Base-by-base conservation (phyloP, 2,113 vertebrate genomes). In the Columba janthina region DNA sequence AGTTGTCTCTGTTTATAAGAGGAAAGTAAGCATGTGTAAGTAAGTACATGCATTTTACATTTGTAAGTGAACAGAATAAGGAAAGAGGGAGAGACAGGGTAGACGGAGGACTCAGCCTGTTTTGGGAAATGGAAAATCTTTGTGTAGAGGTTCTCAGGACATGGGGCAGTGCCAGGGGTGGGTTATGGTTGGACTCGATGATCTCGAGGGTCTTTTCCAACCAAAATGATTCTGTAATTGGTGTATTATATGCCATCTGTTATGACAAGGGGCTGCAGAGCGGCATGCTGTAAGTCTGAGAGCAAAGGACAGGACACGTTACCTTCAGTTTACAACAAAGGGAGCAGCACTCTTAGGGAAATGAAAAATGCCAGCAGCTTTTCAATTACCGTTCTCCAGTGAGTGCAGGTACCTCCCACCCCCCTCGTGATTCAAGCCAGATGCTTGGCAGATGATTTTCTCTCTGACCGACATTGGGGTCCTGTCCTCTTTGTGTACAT, bases 321-420 rank as follows among this genome's bases (percentile, higher is more conserved):
- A 9, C 86, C 64, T 82, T 56, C 42, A 2, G 1, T 29, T n/a
- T 53, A 4, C 48, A 38, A 9, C 4, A 5, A 54, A 44, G 46
- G 38, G 46, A 87, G 73, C 42, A 15, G 1, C 2, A 6, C 71
- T 36, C 26, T 32, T 57, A 73, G 92, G 85, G 82, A 50, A 90
- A 61, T 31, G 73, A 64, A 36, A 70, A 19, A 12, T 34, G 60
- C 64, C 75, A 83, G 85, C 85, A 88, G 83, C 86, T 69, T 90
- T 76, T 54, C 70, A 38, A 13, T 89, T 70, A n/a, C 61, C 76
- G 0, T 70, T 74, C 85, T 65, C 60, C 5, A 12, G 3, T 60
- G 93, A 2, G 32, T 85, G 84, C 77, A 96, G 89, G 95, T 95
- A 69, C 76, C 81, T 95, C 77, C 87, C 48, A 11, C 4, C 51